phyloP scores from a whole-genome alignment of 1,140 invertebrate species.

The Pollicipes pollicipes region DNA sequence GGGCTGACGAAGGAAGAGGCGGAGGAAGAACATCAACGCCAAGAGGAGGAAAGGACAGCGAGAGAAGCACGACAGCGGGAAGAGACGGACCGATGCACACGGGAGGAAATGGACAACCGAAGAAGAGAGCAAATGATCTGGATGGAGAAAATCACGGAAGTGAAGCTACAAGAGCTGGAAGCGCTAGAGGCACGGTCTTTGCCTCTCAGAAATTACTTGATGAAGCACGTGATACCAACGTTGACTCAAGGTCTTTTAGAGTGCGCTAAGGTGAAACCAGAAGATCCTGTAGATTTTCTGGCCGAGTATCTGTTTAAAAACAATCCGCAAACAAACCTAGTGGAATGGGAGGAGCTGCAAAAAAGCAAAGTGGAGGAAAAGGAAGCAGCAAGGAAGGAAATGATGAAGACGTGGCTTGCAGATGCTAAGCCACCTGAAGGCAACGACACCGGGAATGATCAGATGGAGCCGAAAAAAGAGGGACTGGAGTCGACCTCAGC shows the following conservation, averaged over 20 bases:
- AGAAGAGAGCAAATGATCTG: neutral
- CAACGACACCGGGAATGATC: too few species aligned
- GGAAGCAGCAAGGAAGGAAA: neutral
- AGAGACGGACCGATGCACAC: neutral
- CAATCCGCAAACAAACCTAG: neutral
- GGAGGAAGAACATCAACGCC: neutral
- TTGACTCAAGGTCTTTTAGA: neutral
- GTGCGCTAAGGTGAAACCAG: neutral
- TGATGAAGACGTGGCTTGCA: neutral
- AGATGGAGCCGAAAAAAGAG: too few species aligned
- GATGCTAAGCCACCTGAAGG: too few species aligned
- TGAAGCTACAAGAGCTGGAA: neutral
- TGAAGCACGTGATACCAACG: neutral
- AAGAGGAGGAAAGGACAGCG: neutral
- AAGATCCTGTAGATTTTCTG: neutral
- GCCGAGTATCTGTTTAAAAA: neutral
- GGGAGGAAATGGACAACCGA: neutral
- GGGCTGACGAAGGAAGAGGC: neutral
- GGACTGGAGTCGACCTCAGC: too few species aligned
- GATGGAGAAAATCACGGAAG: neutral
- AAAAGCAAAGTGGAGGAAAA: neutral
- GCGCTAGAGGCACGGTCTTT: neutral
- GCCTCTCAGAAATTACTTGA: neutral
- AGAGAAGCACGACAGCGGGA: neutral
- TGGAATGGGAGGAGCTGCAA: slow-evolving; percentile 3